These are phyloP conservation scores for Corbicula japonica DNA, from an alignment of 2,888 invertebrate species.

Conservation along the genomic window DNA sequence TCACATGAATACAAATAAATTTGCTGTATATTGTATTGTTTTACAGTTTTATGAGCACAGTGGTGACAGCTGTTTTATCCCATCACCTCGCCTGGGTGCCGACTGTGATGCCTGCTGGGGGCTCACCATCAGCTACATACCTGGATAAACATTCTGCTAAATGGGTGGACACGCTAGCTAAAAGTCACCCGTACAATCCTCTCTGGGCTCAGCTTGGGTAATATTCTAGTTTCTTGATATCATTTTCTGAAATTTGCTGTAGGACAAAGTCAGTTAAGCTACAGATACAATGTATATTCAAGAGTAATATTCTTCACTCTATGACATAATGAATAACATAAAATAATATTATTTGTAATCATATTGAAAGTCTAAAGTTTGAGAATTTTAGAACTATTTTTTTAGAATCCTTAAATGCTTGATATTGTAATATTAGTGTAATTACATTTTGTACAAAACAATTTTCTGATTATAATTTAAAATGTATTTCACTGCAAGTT, in stretches of 20 bases:
- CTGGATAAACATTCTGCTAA: constrained; percentile 86
- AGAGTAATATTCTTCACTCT: neutral
- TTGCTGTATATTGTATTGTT: constrained; percentile 64
- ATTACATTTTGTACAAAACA: too few species aligned
- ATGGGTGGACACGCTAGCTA: constrained; percentile 88
- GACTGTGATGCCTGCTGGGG: constrained; percentile 89
- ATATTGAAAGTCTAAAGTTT: too few species aligned
- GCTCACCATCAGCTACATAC: constrained; percentile 84
- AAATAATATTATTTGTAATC: too few species aligned
- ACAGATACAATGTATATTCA: constrained; percentile 21
- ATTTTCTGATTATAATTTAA: too few species aligned
- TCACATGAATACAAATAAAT: too few species aligned
- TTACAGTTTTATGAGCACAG: constrained; percentile 95
- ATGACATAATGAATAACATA: too few species aligned
- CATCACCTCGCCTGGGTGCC: constrained; percentile 97
- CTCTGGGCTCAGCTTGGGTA: constrained; percentile 95
- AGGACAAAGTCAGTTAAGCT: too few species aligned
- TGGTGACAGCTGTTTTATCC: constrained; percentile 95
- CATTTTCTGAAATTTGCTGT: neutral
- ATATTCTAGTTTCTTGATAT: constrained; percentile 19
- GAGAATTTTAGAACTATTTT: too few species aligned
- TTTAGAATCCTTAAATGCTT: too few species aligned
- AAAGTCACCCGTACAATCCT: constrained; percentile 93
- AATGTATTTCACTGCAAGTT: too few species aligned
- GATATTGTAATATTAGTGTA: too few species aligned